Conservation (phyloP, 2,888 invertebrate species). For the Apamea monoglypha region DNA sequence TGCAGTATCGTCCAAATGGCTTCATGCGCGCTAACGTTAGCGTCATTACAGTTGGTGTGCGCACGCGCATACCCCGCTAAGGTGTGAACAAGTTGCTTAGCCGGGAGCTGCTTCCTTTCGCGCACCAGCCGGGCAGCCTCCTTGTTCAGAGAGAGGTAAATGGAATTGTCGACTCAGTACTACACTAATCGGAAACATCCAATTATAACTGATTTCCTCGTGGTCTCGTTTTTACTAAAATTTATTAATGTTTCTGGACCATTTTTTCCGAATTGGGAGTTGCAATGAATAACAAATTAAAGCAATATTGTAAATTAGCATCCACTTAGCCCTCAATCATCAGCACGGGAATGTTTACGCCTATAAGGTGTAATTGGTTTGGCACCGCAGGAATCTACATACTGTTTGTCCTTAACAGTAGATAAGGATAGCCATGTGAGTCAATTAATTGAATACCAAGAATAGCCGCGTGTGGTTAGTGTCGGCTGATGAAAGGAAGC, state of each 20-base stretch:
- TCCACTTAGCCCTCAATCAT: slow-evolving; percentile 23
- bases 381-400: slow-evolving; percentile 37
- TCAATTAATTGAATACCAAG: slow-evolving; percentile 18
- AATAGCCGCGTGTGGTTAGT: background rate
- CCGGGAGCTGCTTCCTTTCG: slow-evolving; percentile 26
- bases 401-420: slow-evolving; percentile 40
- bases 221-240: background rate
- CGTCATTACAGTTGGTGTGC: slow-evolving; percentile 55
- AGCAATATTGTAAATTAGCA: slow-evolving; percentile 2
- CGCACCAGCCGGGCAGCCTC: slow-evolving; percentile 10
- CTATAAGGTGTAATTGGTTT: slow-evolving; percentile 42
- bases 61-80: slow-evolving; percentile 38
- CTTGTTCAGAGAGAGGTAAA: background rate
- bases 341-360: background rate
- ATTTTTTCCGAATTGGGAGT: background rate
- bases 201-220: slow-evolving; percentile 4
- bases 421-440: background rate
- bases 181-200: background rate
- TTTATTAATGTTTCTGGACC: background rate
- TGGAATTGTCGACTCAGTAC: slow-evolving; percentile 2
- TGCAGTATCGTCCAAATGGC: slow-evolving; percentile 56
- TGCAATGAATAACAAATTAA: slow-evolving; percentile 10
- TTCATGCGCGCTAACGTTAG: slow-evolving; percentile 57
- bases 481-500: slow-evolving; percentile 36
- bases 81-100: slow-evolving; percentile 39